phyloP scores from a whole-genome alignment of 2,888 invertebrate genomes.

The Panopea generosa region DNA sequence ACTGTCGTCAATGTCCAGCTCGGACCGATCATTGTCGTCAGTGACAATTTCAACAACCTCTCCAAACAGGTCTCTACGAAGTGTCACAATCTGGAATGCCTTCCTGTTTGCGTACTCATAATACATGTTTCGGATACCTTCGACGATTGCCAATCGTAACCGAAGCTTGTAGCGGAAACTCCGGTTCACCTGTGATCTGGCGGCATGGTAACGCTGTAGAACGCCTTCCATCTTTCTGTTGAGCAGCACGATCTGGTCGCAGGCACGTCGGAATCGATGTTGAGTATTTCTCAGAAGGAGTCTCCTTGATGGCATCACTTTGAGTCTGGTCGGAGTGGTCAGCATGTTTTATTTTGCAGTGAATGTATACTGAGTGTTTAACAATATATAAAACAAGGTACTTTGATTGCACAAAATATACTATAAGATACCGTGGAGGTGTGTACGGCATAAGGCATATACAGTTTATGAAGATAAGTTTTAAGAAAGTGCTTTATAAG shows the following conservation, averaged over 20 bases:
- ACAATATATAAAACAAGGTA: too few species aligned
- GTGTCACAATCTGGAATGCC: conserved; percentile 49
- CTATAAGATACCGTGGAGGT: too few species aligned
- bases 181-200: conserved; percentile 34
- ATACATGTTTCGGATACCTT: conserved; percentile 60
- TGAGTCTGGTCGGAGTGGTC: conserved; percentile 10
- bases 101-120: conserved; percentile 62
- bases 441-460: too few species aligned
- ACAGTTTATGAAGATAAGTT: too few species aligned
- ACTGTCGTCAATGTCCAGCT: neutral
- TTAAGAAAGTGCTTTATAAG: too few species aligned
- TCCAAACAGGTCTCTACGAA: conserved; percentile 53
- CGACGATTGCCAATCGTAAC: conserved; percentile 57
- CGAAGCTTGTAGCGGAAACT: conserved; percentile 62
- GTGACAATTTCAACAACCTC: conserved; percentile 59
- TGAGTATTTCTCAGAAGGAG: conserved; percentile 40
- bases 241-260: conserved; percentile 58
- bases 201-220: conserved; percentile 47
- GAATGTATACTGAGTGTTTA: too few species aligned
- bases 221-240: conserved; percentile 53
- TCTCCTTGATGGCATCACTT: conserved; percentile 36
- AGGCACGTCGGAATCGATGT: conserved; percentile 49
- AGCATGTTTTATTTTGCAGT: too few species aligned
- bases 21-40: conserved; percentile 18
- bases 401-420: too few species aligned